Percentiles rank a stretch among this genome's conserved stretches.
These are phyloP conservation scores for Sarcophaga bullata DNA, from an alignment of 1,140 invertebrate species.

Conservation along the genomic window DNA sequence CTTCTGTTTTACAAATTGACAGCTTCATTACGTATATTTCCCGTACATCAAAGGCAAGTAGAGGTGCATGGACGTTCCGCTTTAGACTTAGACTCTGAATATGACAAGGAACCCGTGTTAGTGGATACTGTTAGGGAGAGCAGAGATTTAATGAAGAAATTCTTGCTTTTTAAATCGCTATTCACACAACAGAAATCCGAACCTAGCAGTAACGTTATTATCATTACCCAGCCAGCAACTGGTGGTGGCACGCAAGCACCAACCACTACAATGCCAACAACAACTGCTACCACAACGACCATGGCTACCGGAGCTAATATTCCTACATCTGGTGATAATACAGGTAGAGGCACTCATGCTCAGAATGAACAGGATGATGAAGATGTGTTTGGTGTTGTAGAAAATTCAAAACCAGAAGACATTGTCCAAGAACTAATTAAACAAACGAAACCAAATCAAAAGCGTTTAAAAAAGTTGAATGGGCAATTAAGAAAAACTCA, in stretches of 20 bases:
- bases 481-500: too few species aligned
- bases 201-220: neutral
- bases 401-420: neutral
- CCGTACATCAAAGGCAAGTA: neutral
- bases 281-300: neutral
- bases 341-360: neutral
- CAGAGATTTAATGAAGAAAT: conserved; percentile 25
- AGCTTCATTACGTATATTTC: neutral
- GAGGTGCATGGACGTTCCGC: neutral
- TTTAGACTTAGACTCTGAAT: neutral
- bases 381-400: neutral
- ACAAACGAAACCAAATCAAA: conserved; percentile 26
- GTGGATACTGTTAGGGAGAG: neutral
- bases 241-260: neutral
- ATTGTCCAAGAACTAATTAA: neutral
- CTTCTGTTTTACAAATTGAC: neutral
- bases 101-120: neutral
- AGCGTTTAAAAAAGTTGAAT: neutral
- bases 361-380: neutral
- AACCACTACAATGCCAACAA: neutral
- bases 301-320: neutral
- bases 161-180: neutral
- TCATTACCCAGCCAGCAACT: conserved; percentile 9
- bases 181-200: neutral
- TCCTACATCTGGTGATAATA: neutral